These are phyloP conservation scores for Rhynchophorus ferrugineus DNA, from an alignment of 1,140 invertebrate genomes.

Conservation along the genomic window DNA sequence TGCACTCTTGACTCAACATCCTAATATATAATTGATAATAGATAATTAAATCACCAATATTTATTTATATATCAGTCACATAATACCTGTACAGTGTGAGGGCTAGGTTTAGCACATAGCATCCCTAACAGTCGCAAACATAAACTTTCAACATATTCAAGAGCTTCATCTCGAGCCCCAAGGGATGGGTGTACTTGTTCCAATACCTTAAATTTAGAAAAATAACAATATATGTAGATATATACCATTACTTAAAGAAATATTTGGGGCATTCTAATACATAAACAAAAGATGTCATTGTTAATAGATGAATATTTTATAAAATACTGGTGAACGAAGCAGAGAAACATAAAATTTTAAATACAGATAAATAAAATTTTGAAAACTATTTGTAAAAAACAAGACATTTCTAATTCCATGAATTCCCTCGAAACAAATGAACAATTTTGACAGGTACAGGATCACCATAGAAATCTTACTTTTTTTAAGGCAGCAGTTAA, in stretches of 20 bases:
- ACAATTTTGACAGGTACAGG: constrained; percentile 1
- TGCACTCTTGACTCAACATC: constrained; percentile 90
- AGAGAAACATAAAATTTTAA: not conserved
- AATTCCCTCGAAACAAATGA: constrained; percentile 2
- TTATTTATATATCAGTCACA: not conserved
- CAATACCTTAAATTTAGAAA: constrained; percentile 58
- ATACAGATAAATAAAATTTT: not conserved
- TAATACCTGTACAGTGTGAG: constrained; percentile 61
- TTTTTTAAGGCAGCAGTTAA: constrained; percentile 73
- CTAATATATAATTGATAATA: constrained; percentile 37
- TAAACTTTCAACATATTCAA: constrained; percentile 87
- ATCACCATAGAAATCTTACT: constrained; percentile 42
- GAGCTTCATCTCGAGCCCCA: constrained; percentile 79
- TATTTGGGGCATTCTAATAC: too few relatives aligned
- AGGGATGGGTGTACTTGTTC: constrained; percentile 85
- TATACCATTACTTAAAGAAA: not conserved
- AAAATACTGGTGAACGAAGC: too few relatives aligned
- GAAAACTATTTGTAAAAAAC: not conserved
- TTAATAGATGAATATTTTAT: too few relatives aligned
- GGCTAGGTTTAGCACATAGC: constrained; percentile 77
- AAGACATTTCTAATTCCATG: not conserved
- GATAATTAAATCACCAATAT: not conserved
- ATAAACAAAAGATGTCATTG: too few relatives aligned
- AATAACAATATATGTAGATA: not conserved
- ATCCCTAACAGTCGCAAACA: constrained; percentile 81